Evolutionary conservation across 2,888 invertebrate species (phyloP).

Genomic region (Mamestra brassicae): DNA sequence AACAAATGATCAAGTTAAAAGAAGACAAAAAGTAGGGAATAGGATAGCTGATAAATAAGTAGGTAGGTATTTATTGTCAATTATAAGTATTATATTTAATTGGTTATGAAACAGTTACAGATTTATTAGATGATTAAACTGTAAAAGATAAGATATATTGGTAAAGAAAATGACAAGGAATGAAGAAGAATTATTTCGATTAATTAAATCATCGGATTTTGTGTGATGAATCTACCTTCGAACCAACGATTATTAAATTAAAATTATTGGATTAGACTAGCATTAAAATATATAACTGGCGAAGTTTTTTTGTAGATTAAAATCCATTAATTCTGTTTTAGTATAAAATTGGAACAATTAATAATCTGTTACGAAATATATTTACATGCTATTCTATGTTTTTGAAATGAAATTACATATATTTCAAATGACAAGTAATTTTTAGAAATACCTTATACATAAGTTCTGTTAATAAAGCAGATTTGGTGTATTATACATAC

Average conservation of each 20-base stretch:
- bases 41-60: slow-evolving; percentile 62
- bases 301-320: not conserved
- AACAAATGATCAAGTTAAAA: slow-evolving; percentile 74
- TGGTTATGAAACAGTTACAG: slow-evolving; percentile 55
- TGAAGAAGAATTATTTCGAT: slow-evolving; percentile 37
- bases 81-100: slow-evolving; percentile 22
- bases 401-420: slow-evolving; percentile 38
- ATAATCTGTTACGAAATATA: slow-evolving; percentile 32
- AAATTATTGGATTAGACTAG: slow-evolving; percentile 48
- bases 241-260: slow-evolving; percentile 49
- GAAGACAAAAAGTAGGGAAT: slow-evolving; percentile 63
- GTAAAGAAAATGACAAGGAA: slow-evolving; percentile 53
- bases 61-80: slow-evolving; percentile 47
- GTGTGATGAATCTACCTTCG: slow-evolving; percentile 41
- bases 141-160: slow-evolving; percentile 36
- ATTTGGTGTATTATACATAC: slow-evolving; percentile 68
- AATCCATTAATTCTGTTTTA: slow-evolving; percentile 35
- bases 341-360: slow-evolving; percentile 25
- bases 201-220: slow-evolving; percentile 41
- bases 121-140: slow-evolving; percentile 61
- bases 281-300: slow-evolving; percentile 45
- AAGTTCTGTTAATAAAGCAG: slow-evolving; percentile 60
- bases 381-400: slow-evolving; percentile 51
- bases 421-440: slow-evolving; percentile 38
- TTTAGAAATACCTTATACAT: slow-evolving; percentile 54